These are phyloP conservation scores for Rhagoletis zephyria DNA, from an alignment of 1,140 invertebrate species.

Conservation along the genomic window DNA sequence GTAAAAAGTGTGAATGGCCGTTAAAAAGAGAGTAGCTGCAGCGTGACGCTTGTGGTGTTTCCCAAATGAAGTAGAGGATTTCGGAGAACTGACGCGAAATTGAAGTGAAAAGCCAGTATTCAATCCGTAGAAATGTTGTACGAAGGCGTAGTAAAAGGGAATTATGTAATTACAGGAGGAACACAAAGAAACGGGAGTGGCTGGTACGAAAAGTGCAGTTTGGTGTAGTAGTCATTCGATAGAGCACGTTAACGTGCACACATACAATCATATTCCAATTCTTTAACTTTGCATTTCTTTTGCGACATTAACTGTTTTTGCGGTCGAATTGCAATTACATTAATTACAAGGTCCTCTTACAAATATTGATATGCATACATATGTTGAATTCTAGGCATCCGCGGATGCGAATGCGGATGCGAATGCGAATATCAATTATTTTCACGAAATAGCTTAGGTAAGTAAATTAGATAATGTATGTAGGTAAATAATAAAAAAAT, in stretches of 20 bases:
- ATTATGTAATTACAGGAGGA: neutral
- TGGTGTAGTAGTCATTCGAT: neutral
- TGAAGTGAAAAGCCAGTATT: conserved; percentile 50
- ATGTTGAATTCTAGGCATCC: too few species aligned
- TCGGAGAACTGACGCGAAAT: conserved; percentile 21
- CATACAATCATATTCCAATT: neutral
- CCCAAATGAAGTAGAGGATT: conserved; percentile 36
- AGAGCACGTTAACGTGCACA: neutral
- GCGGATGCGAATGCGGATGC: too few species aligned
- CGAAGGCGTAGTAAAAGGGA: neutral
- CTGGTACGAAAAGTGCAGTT: neutral
- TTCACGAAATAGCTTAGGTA: too few species aligned
- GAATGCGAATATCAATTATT: too few species aligned
- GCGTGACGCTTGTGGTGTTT: neutral
- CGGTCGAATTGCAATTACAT: neutral
- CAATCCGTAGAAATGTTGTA: conserved; percentile 26
- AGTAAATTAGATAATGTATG: too few species aligned
- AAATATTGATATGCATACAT: neutral
- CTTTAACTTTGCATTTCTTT: neutral
- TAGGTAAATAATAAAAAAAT: too few species aligned
- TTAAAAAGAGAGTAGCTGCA: conserved; percentile 12
- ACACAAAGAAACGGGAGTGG: neutral
- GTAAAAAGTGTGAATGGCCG: neutral
- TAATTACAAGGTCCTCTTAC: neutral
- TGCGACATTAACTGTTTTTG: neutral